Base-by-base conservation (phyloP, 30 jellyfish, hydroid and myxozoan species). In the Clytia hemisphaerica region DNA sequence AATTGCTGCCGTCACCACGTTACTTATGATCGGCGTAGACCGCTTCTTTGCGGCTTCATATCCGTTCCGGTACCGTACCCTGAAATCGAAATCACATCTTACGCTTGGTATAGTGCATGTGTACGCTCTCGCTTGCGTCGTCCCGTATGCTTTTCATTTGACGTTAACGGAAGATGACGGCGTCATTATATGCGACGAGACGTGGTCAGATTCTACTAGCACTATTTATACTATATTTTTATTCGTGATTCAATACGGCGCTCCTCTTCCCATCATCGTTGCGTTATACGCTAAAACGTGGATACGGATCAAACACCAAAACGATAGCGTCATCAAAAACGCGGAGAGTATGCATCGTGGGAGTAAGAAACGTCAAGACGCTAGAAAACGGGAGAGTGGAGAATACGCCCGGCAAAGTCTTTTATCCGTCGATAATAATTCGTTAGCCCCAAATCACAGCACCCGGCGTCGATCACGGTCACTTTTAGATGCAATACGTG, bases 21-120 rank as follows among this genome's bases (percentile, higher is more conserved):
- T 78, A 27, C 65, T 78, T 12, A 10, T 30, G 35, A 18, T 78
- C 6, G 88, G 89, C 4, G 2, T 49, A 35, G 92, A 78, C 18
- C 38, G 92, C 28, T 78, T 29, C 79, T 30, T 78, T 18, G 92
- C 89, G 9, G 46, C 70, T 21, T 79, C 57, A 16, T 72, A 67
- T 68, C 84, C 92, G 45, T 69, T 78, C 46, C 30, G 28, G 4
- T 70, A 59, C 38, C 32, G 18, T 0, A 26, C 30, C 24, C 34
- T 54, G 15, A 53, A 70, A 30, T 33, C 33, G 33, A 46, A 53
- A 15, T 32, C 74, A 0, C 7, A 30, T 72, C 54, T 36, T 18
- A 58, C 4, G 34, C 15, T 78, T 4, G 42, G 40, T 14, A 14
- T 35, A 5, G 16, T 58, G 14, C 88, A 78, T 69, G 49, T 57